Evolutionary conservation across 2,888 invertebrate genomes (phyloP).

Genomic region (Drosophila greeni): DNA sequence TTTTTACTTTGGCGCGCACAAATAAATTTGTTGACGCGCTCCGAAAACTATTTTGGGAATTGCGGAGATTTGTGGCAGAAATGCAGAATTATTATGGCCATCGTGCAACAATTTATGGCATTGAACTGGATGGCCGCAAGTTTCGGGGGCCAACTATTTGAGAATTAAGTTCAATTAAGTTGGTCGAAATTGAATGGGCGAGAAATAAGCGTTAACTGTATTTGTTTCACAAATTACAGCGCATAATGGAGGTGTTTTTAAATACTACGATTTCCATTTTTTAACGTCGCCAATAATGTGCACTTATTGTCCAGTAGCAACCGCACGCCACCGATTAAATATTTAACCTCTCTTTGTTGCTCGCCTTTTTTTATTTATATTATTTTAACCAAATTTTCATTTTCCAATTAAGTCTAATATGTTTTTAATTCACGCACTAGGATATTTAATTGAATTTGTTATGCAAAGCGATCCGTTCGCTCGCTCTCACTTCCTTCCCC

Average conservation of each 20-base stretch:
- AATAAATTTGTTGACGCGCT: conserved; percentile 67
- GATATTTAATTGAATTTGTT: conserved; percentile 60
- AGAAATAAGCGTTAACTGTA: conserved; percentile 7
- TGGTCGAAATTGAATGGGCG: conserved; percentile 10
- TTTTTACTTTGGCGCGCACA: conserved; percentile 46
- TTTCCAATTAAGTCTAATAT: conserved; percentile 59
- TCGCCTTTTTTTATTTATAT: conserved; percentile 13
- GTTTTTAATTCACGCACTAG: conserved; percentile 52
- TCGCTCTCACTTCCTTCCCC: conserved; percentile 20
- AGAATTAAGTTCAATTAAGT: conserved; percentile 25
- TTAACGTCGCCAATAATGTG: not conserved
- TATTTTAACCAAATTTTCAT: conserved; percentile 43
- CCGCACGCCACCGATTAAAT: conserved; percentile 34
- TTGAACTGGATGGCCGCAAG: conserved; percentile 19
- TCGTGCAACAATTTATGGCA: conserved; percentile 46
- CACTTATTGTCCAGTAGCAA: conserved; percentile 20
- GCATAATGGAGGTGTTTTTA: conserved; percentile 9
- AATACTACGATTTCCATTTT: not conserved
- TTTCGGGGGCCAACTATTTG: conserved; percentile 6
- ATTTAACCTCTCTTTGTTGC: conserved; percentile 17
- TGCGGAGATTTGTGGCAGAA: conserved; percentile 64
- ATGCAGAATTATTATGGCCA: conserved; percentile 49
- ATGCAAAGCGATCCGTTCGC: conserved; percentile 50
- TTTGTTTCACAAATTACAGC: conserved; percentile 15
- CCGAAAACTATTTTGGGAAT: conserved; percentile 73